Conservation (phyloP, 2,797 vertebrate species). For the Pipistrellus nathusii region DNA sequence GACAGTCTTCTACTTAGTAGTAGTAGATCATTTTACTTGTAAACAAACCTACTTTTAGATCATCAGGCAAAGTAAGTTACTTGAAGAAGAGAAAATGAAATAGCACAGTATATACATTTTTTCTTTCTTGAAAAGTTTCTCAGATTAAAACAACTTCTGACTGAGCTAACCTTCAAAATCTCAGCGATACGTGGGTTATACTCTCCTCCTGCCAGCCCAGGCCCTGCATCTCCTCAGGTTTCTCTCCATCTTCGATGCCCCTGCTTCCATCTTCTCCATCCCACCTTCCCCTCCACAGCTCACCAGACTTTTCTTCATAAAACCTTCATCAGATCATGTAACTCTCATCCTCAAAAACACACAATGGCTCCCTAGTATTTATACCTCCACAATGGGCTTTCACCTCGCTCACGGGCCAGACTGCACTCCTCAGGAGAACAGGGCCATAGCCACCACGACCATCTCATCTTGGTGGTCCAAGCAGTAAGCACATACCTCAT, state of each 20-base stretch:
- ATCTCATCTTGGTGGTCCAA: neutral
- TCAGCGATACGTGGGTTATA: accelerated
- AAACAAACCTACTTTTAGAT: neutral
- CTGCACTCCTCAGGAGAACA: neutral
- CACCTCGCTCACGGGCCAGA: neutral
- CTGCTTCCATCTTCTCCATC: neutral
- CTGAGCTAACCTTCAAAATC: neutral
- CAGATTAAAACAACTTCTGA: neutral
- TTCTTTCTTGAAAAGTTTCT: neutral
- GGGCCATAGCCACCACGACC: neutral
- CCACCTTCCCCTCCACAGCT: neutral
- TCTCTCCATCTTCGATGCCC: neutral
- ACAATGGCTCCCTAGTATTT: neutral
- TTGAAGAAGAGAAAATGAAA: neutral
- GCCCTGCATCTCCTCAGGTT: neutral
- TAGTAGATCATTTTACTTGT: neutral
- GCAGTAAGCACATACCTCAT: neutral
- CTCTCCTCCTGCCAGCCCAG: neutral
- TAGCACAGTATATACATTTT: neutral
- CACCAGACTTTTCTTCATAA: neutral
- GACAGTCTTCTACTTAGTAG: neutral
- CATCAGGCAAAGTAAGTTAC: neutral
- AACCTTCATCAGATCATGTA: neutral
- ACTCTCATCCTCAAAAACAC: neutral
- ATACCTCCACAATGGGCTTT: too few relatives aligned